These are phyloP conservation scores for Columba guinea DNA, from an alignment of 2,797 vertebrate species.

Conservation along the genomic window DNA sequence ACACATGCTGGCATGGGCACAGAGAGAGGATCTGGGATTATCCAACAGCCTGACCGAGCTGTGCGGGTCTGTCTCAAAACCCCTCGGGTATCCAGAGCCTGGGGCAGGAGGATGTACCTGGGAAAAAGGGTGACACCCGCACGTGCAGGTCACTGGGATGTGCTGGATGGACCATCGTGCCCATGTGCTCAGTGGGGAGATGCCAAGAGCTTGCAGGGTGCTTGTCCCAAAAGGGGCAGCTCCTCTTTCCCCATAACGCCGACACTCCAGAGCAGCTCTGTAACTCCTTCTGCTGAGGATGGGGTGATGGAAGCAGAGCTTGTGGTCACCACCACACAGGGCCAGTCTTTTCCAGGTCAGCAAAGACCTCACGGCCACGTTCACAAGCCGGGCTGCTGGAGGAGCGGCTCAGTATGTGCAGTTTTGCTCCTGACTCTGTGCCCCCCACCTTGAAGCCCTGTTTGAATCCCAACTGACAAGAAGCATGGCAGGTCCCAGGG, in stretches of 20 bases:
- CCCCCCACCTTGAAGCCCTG: not conserved
- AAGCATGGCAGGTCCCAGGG: not conserved
- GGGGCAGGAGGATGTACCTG: not conserved
- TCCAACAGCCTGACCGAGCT: not conserved
- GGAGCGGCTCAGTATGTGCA: not conserved
- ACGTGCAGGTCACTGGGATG: not conserved
- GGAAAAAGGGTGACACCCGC: not conserved
- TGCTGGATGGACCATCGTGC: not conserved
- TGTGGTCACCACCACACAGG: rapidly evolving
- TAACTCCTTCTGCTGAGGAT: not conserved
- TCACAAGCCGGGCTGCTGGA: not conserved
- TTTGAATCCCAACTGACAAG: not conserved
- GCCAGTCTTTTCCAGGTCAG: not conserved
- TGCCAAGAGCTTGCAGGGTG: not conserved
- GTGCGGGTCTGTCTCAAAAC: not conserved
- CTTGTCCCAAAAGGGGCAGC: not conserved
- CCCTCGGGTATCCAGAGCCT: not conserved
- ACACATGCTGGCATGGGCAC: not conserved
- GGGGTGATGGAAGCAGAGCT: not conserved
- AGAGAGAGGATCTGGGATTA: not conserved
- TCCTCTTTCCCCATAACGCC: not conserved
- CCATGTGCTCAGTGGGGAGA: rapidly evolving
- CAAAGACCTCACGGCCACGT: not conserved
- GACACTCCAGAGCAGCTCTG: not conserved
- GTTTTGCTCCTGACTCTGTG: not conserved